These are phyloP conservation scores for Pasiphila rectangulata DNA, from an alignment of 2,888 invertebrate genomes.

Conservation along the genomic window DNA sequence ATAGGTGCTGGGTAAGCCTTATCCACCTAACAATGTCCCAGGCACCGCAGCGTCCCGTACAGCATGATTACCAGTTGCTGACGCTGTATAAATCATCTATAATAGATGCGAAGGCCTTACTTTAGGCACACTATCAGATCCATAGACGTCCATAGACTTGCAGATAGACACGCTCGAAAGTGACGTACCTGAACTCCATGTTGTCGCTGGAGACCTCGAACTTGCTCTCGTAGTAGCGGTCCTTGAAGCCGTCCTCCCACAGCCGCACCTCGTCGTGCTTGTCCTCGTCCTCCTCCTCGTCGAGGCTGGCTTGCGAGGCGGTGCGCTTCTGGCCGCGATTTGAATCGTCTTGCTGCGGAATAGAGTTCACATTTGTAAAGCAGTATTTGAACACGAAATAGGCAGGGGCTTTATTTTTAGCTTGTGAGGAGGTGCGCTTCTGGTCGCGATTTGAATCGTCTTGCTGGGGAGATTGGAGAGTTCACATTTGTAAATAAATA, in stretches of 20 bases:
- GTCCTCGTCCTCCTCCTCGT: conserved; percentile 85
- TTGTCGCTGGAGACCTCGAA: conserved; percentile 90
- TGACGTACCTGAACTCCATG: conserved; percentile 86
- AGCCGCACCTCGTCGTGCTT: conserved; percentile 93
- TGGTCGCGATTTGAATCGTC: conserved; percentile 61
- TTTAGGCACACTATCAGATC: too few species aligned
- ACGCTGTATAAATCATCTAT: too few species aligned
- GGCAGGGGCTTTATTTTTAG: too few species aligned
- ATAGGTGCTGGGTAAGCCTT: too few species aligned
- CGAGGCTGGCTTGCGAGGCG: conserved; percentile 73
- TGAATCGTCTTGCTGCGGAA: conserved; percentile 33
- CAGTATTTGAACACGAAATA: too few species aligned
- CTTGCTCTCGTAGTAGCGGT: conserved; percentile 97
- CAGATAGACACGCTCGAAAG: too few species aligned
- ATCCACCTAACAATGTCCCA: too few species aligned
- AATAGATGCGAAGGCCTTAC: too few species aligned
- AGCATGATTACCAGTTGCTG: too few species aligned
- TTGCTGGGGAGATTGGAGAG: conserved; percentile 15
- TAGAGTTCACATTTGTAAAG: conserved; percentile 7
- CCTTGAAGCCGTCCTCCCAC: conserved; percentile 99
- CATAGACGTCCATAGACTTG: too few species aligned
- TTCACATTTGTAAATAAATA: conserved; percentile 3
- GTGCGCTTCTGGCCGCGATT: conserved; percentile 80
- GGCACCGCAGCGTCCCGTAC: too few species aligned
- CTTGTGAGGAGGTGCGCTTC: conserved; percentile 77